Evolutionary conservation across 2,797 vertebrate species (phyloP), one percentile per base, ranked within the genome.

Genomic region (Acipenser oxyrinchus): DNA sequence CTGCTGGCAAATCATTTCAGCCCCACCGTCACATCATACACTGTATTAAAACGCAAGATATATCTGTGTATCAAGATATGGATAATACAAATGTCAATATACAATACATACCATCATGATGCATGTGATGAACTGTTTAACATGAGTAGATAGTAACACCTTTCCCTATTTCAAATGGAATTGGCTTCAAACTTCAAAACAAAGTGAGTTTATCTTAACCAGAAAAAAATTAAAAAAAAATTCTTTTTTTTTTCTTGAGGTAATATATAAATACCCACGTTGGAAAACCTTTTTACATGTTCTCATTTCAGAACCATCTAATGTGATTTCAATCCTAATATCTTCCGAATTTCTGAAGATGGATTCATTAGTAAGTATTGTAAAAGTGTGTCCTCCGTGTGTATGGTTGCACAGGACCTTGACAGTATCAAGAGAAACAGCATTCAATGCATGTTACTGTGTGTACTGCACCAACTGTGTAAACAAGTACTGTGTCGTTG

Each of bases 331-430:
- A 77, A 97, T 99, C 89, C 94, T 99, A 80, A 98, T 99, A 89
- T 99, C 96, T 81, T 99, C 96, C 66, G 95, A 99, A 77, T 99
- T 99, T 90, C 89, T 99, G 90, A 98, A 96, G 93, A 99, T 99
- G 96, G 96, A 99, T 84, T 90, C 93, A 72, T 92, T 99, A 88
- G 97, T 99, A 91, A 98, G 95, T 97, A 90, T 77, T 76, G 78
- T 81, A 76, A 68, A 55, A 6, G 68, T 75, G 73, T 66, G 73
- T 70, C 48, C 73, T 49, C 59, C 1, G 13, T 48, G 50, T 37
- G 63, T 65, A 5, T 37, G 37, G 37, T 37, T 37, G 37, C 37
- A 37, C 37, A 58, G 12, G 10, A n/a, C 15, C 11, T 10, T 58
- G 5, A 37, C 37, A 37, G 55, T 58, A 53, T 9, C 12, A 53